These are phyloP conservation scores for Aphidoletes aphidimyza DNA, from an alignment of 2,888 invertebrate genomes.

Conservation along the genomic window DNA sequence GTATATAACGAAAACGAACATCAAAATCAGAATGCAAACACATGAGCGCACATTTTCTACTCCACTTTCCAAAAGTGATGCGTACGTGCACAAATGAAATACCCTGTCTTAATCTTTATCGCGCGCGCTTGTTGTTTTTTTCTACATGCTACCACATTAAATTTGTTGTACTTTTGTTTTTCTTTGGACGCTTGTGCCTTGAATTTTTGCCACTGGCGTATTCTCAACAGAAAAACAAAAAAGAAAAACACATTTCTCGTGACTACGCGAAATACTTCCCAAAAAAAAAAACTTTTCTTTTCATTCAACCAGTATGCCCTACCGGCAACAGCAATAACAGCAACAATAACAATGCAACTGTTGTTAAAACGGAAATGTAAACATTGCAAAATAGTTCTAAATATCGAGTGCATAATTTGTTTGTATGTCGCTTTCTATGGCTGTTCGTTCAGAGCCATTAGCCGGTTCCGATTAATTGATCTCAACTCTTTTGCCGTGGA, in stretches of 20 bases:
- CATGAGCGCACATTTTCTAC: slow-evolving; percentile 51
- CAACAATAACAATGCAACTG: too few relatives aligned
- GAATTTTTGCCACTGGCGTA: not conserved
- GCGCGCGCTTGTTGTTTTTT: not conserved
- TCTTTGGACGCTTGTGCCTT: not conserved
- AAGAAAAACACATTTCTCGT: not conserved
- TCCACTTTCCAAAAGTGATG: slow-evolving; percentile 45
- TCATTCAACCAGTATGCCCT: slow-evolving; percentile 16
- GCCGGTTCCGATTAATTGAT: slow-evolving; percentile 37
- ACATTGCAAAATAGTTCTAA: slow-evolving; percentile 32
- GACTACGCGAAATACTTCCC: not conserved
- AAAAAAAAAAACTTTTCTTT: slow-evolving; percentile 16
- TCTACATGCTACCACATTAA: not conserved
- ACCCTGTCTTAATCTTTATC: slow-evolving; percentile 8
- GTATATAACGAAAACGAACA: not conserved
- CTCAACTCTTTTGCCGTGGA: slow-evolving; percentile 7
- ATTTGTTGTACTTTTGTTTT: slow-evolving; percentile 21
- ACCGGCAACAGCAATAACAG: not conserved
- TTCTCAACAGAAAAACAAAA: not conserved
- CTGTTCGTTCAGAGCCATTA: not conserved
- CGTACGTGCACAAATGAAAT: slow-evolving; percentile 25
- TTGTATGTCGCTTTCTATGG: not conserved
- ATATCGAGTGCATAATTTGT: not conserved
- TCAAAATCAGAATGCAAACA: slow-evolving; percentile 36
- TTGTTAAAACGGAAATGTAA: slow-evolving; percentile 47